phyloP scores from a whole-genome alignment of 2,888 invertebrate genomes.

The Cybosia mesomella region DNA sequence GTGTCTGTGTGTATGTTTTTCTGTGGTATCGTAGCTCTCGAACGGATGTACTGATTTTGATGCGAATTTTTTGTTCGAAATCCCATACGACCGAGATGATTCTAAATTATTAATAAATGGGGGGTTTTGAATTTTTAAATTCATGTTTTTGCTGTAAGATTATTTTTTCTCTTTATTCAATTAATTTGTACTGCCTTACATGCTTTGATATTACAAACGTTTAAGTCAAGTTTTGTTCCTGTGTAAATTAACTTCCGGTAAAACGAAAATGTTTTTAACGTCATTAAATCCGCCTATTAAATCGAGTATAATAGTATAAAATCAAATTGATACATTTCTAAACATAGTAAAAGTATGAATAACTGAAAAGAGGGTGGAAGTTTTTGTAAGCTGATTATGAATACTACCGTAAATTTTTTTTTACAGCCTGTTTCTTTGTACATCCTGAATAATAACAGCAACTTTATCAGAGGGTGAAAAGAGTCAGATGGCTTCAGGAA shows the following conservation, averaged over 20 bases:
- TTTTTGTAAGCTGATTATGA: conserved; percentile 30
- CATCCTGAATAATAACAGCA: conserved; percentile 64
- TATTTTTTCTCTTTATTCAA: not conserved
- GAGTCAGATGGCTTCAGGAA: conserved; percentile 62
- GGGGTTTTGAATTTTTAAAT: too few relatives aligned
- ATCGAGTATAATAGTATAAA: not conserved
- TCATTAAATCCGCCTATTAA: conserved; percentile 5
- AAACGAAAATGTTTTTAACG: not conserved
- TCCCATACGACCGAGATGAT: too few relatives aligned
- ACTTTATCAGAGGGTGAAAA: conserved; percentile 67
- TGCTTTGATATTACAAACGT: too few relatives aligned
- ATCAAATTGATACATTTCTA: not conserved
- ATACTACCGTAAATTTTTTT: conserved; percentile 34
- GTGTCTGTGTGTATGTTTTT: too few relatives aligned
- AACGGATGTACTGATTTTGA: too few relatives aligned
- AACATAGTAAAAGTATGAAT: conserved; percentile 14
- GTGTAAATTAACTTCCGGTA: not conserved
- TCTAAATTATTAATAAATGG: too few relatives aligned
- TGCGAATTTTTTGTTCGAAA: too few relatives aligned
- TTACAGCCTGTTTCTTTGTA: conserved; percentile 50
- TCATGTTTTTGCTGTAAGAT: not conserved
- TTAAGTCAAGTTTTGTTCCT: not conserved
- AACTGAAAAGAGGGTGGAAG: conserved; percentile 13
- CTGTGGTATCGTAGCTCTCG: too few relatives aligned
- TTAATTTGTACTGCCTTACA: not conserved